phyloP scores from a whole-genome alignment of 2,797 vertebrate species.

The Myotis findleyi region DNA sequence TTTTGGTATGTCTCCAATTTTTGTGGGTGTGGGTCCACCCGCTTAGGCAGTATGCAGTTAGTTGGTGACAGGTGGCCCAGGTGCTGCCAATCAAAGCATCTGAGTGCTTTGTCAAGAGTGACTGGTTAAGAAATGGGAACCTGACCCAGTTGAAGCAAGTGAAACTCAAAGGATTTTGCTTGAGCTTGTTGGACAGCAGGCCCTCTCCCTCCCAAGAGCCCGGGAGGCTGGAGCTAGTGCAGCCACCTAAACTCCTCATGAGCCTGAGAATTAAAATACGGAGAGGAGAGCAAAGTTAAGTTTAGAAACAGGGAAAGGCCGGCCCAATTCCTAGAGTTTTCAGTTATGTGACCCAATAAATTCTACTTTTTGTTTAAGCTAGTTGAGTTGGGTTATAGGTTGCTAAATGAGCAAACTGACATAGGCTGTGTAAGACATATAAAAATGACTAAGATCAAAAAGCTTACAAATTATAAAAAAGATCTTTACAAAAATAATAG shows the following conservation, averaged over 20 bases:
- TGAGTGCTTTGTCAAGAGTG: background rate
- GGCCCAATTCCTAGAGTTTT: background rate
- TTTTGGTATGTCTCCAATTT: background rate
- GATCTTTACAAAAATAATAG: background rate
- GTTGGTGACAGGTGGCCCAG: background rate
- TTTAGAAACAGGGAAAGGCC: background rate
- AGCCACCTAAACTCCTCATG: background rate
- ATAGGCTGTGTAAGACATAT: background rate
- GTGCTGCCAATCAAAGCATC: background rate
- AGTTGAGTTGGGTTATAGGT: background rate
- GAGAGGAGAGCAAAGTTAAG: background rate
- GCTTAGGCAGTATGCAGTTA: background rate
- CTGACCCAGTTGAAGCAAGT: background rate
- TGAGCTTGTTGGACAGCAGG: background rate
- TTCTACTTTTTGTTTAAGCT: background rate
- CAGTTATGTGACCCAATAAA: background rate
- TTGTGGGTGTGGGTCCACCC: background rate
- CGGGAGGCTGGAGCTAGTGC: background rate
- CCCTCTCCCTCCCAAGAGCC: background rate
- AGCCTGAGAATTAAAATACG: background rate
- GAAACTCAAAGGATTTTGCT: background rate
- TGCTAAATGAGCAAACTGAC: background rate
- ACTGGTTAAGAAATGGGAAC: background rate
- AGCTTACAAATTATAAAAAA: constrained; percentile 7
- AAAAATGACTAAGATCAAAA: constrained; percentile 20